Percentiles rank a stretch among this genome's conserved stretches.
phyloP scores from a whole-genome alignment of 2,113 vertebrate species.

The Sceloporus tristichus region DNA sequence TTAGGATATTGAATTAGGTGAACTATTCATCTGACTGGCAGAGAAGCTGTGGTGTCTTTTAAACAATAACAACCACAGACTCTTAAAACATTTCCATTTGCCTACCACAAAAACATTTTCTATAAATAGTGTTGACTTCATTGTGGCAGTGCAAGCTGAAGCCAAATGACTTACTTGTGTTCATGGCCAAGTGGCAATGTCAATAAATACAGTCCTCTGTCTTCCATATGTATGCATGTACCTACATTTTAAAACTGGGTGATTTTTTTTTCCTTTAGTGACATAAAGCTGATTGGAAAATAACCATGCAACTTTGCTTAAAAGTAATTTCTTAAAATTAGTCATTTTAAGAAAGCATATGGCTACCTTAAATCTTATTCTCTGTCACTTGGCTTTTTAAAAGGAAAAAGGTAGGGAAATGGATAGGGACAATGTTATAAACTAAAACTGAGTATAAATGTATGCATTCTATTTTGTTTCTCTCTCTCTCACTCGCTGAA shows the following conservation, averaged over 20 bases:
- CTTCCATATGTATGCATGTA: too few relatives aligned
- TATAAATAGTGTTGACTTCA: not conserved
- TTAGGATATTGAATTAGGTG: conserved; percentile 2
- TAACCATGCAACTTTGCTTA: not conserved
- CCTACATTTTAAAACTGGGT: too few relatives aligned
- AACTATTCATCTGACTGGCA: not conserved
- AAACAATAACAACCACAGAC: not conserved
- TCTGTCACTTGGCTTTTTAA: too few relatives aligned
- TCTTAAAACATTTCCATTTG: conserved; percentile 2
- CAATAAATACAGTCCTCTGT: too few relatives aligned
- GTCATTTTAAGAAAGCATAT: too few relatives aligned
- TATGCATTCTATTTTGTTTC: too few relatives aligned
- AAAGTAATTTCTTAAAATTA: not conserved
- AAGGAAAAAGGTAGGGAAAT: too few relatives aligned
- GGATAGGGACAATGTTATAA: too few relatives aligned
- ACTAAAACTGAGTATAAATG: too few relatives aligned
- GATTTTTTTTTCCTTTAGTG: not conserved
- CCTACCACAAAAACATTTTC: not conserved
- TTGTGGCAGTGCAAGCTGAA: not conserved
- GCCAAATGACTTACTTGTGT: not conserved
- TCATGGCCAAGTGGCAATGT: not conserved
- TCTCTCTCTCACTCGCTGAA: too few relatives aligned
- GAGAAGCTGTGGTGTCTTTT: not conserved
- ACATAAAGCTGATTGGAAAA: not conserved
- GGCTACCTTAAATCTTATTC: too few relatives aligned